phyloP scores from a whole-genome alignment of 1,140 invertebrate species.

The Tyrophagus putrescentiae region DNA sequence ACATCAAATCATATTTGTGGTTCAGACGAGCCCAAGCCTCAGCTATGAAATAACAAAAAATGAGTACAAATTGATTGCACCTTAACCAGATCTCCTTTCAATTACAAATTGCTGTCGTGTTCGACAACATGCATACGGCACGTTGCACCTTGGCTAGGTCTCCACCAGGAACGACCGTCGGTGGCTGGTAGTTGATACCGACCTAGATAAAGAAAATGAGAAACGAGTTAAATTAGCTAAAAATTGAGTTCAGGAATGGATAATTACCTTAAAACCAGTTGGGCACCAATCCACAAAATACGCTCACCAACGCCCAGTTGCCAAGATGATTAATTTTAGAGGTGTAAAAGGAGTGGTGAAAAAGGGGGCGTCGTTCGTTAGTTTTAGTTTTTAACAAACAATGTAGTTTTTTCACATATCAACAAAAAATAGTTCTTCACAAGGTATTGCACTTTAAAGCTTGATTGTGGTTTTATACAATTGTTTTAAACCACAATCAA shows the following conservation, averaged over 20 bases:
- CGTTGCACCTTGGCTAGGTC: constrained; percentile 67
- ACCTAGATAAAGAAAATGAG: constrained; percentile 28
- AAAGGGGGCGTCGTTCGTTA: too few species aligned
- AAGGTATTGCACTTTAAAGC: too few species aligned
- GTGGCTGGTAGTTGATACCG: constrained; percentile 62
- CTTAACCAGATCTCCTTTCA: too few species aligned
- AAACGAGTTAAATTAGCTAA: constrained; percentile 40
- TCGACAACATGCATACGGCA: constrained; percentile 62
- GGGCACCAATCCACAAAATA: constrained; percentile 43
- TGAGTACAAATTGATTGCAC: constrained; percentile 63
- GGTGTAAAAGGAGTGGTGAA: too few species aligned
- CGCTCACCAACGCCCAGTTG: too few species aligned
- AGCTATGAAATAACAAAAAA: constrained; percentile 54
- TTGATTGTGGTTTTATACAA: too few species aligned
- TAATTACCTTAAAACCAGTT: constrained; percentile 29
- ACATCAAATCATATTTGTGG: constrained; percentile 47
- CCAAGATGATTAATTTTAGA: too few species aligned
- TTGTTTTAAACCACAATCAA: too few species aligned
- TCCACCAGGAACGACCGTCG: constrained; percentile 63
- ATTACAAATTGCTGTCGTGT: constrained; percentile 53
- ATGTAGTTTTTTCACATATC: too few species aligned
- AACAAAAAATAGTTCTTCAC: too few species aligned
- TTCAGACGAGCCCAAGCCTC: constrained; percentile 50
- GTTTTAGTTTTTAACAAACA: too few species aligned
- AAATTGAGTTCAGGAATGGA: not conserved